Base-by-base conservation (phyloP, 2,113 vertebrate genomes). In the Hippocampus mohnikei region DNA sequence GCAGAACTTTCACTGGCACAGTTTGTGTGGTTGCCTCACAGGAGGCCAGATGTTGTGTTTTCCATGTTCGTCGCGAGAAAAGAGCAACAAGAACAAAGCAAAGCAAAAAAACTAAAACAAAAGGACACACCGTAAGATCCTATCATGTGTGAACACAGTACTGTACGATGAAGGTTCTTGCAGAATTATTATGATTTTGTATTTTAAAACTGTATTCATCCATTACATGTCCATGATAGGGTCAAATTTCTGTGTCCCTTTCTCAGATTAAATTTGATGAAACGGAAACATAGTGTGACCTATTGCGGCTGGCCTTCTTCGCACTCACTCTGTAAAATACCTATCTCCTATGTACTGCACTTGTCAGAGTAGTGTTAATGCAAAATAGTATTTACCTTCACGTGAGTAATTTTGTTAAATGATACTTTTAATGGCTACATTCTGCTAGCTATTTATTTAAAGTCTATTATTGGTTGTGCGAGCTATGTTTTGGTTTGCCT, bases 41-140 rank as follows among this genome's bases (percentile, higher is more conserved):
- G 41, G 52, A 71, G 44, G 66, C 76, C 69, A 67, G 69, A 73
- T 29, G 63, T 56, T 42, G 48, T 29, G 50, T n/a, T 80, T 79
- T 60, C 53, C 65, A 76, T 66, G 44, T 69, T 67, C 20, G 66
- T 71, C 67, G 67, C 62, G 55, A 78, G 67, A 76, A 71, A 77
- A 33, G 73, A 78, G 70, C 23, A 69, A 62, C 55, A 76, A 76
- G 23, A 86, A 61, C 27, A 37, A n/a, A 3, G 27, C 10, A n/a
- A 25, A 23, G 3, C 11, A 25, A 56, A 56, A 56, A 29, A 29
- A 29, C 29, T 29, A 29, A 12, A 52, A 52, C 5, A 20, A 52
- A 7, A 52, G 18, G 11, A 58, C 23, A 25, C 5, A 13, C 25
- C 2, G 25, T 25, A 58, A 16, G n/a, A 8, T 60, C 5, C 56